Evolutionary conservation across 1,140 invertebrate genomes (phyloP).

Genomic region (Andricus grossulariae): DNA sequence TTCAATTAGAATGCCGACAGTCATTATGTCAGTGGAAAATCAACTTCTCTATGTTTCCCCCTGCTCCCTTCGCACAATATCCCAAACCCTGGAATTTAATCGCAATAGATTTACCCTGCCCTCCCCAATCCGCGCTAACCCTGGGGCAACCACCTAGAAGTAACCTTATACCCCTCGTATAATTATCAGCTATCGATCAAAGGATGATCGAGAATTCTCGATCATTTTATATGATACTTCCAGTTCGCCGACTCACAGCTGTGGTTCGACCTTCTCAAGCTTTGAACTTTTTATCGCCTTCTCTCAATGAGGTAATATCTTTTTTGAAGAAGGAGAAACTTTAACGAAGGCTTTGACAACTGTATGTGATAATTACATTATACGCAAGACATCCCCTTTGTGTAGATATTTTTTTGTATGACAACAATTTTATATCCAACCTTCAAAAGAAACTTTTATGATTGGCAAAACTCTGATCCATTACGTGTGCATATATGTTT

Average conservation of each 20-base stretch:
- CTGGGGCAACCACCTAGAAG: slow-evolving; percentile 11
- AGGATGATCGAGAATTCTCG: neutral
- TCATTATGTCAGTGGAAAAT: slow-evolving; percentile 3
- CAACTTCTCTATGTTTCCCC: slow-evolving; percentile 8
- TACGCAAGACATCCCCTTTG: too few species aligned
- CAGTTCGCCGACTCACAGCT: neutral
- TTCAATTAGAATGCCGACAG: neutral
- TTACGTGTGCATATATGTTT: too few species aligned
- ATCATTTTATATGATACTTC: neutral
- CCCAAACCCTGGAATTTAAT: slow-evolving; percentile 24
- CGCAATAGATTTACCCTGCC: neutral
- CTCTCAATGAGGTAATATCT: neutral
- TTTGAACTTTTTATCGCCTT: neutral
- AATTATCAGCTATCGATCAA: slow-evolving; percentile 12
- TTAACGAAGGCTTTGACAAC: too few species aligned
- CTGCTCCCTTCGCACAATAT: neutral
- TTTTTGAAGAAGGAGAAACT: too few species aligned
- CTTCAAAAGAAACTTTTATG: too few species aligned
- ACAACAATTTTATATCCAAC: too few species aligned
- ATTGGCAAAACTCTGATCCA: too few species aligned
- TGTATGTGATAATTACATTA: too few species aligned
- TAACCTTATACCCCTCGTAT: neutral
- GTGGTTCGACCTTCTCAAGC: neutral
- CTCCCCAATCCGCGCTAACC: slow-evolving; percentile 12
- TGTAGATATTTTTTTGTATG: too few species aligned